Conservation (phyloP, 1,140 invertebrate species). For the Lepidurus apus region DNA sequence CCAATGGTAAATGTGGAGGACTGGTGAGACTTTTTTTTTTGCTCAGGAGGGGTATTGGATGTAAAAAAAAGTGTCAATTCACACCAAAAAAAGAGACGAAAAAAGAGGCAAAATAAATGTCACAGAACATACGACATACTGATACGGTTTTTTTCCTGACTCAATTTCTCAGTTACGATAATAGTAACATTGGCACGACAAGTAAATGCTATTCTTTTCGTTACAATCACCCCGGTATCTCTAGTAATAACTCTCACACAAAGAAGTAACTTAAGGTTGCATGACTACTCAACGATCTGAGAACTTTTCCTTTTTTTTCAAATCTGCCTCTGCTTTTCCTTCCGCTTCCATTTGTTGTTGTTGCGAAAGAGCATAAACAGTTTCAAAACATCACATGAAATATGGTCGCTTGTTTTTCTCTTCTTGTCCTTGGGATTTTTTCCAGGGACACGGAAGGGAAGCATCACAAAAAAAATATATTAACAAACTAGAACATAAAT, state of each 20-base stretch:
- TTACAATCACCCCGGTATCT: not conserved
- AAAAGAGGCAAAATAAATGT: not conserved
- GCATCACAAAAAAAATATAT: not conserved
- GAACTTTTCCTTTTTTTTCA: not conserved
- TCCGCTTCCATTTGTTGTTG: not conserved
- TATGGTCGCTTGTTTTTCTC: not conserved
- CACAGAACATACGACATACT: constrained; percentile 3
- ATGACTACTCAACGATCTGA: not conserved
- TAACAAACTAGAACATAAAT: not conserved
- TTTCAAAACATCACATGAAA: not conserved
- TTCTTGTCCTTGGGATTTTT: not conserved
- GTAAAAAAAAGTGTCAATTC: not conserved
- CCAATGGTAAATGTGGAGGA: not conserved
- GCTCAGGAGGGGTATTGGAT: not conserved
- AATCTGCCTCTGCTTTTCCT: not conserved
- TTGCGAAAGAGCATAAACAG: not conserved
- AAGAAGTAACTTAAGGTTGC: constrained; percentile 7
- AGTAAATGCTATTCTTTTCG: not conserved
- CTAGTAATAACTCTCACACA: not conserved
- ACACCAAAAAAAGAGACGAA: not conserved
- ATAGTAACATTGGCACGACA: not conserved
- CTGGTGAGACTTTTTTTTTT: not conserved
- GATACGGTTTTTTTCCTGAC: constrained; percentile 14
- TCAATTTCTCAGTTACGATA: not conserved
- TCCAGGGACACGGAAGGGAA: not conserved